phyloP scores from a whole-genome alignment of 2,888 invertebrate genomes.

The Mythimna loreyi region DNA sequence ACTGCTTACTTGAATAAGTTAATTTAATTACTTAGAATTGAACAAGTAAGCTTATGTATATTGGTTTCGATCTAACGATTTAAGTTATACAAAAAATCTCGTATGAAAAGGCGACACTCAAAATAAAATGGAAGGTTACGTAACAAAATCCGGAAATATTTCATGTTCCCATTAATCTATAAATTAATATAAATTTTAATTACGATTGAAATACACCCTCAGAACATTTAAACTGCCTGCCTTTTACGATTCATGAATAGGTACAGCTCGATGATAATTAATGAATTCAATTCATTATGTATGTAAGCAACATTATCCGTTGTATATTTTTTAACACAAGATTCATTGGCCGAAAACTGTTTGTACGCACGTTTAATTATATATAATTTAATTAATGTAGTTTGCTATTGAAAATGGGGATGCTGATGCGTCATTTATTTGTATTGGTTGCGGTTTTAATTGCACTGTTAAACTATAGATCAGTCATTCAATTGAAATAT shows the following conservation, averaged over 20 bases:
- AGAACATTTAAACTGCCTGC: no score
- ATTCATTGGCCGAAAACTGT: conserved; percentile 18
- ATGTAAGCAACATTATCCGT: conserved; percentile 6
- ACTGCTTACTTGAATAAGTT: no score
- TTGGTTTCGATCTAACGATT: no score
- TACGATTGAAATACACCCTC: neutral
- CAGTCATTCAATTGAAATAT: conserved; percentile 1
- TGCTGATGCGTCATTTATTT: conserved; percentile 2
- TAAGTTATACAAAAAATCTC: no score
- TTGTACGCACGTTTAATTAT: conserved; percentile 13
- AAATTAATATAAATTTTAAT: no score
- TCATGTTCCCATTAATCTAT: no score
- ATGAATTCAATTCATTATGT: conserved; percentile 10
- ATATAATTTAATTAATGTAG: conserved; percentile 24
- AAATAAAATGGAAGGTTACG: no score
- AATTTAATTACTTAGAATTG: no score
- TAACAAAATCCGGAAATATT: no score
- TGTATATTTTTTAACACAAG: conserved; percentile 1
- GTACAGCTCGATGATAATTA: neutral
- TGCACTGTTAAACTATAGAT: conserved; percentile 2
- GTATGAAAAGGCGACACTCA: no score
- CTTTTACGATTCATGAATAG: no score
- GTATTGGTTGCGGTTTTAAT: conserved; percentile 10
- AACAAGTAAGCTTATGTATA: no score
- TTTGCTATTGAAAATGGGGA: neutral